phyloP scores from a whole-genome alignment of 2,888 invertebrate species.

The Ischnura elegans region DNA sequence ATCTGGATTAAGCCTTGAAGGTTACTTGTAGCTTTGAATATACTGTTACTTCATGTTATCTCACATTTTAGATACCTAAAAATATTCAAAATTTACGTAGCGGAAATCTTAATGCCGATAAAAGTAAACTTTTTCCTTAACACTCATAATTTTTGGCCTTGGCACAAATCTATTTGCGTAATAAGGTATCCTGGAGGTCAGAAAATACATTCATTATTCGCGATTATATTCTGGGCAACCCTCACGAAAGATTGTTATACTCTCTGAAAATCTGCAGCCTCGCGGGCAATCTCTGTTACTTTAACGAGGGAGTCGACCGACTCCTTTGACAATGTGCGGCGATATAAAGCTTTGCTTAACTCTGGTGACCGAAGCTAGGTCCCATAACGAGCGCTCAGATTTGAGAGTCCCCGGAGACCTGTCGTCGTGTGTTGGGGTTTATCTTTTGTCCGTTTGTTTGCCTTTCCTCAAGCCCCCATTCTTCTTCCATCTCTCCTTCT shows the following conservation, averaged over 20 bases:
- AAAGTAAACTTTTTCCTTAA: too few relatives aligned
- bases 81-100: too few relatives aligned
- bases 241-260: neutral
- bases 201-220: neutral
- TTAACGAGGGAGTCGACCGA: neutral
- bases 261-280: neutral
- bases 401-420: neutral
- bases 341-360: slow-evolving; percentile 24
- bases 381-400: neutral
- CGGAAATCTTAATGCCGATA: too few relatives aligned
- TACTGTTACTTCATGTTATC: too few relatives aligned
- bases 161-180: too few relatives aligned
- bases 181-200: neutral
- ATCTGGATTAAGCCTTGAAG: too few relatives aligned
- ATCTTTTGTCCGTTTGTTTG: slow-evolving; percentile 15
- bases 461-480: neutral
- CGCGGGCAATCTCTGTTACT: neutral
- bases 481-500: neutral
- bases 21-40: too few relatives aligned
- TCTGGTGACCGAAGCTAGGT: slow-evolving; percentile 1
- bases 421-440: neutral
- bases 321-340: neutral
- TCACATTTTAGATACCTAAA: too few relatives aligned
- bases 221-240: neutral
- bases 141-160: too few relatives aligned